A percentile compares a stretch with the other conserved stretches of the same genome.
Conservation (phyloP, 2,113 vertebrate genomes). For the Salvelinus fontinalis region DNA sequence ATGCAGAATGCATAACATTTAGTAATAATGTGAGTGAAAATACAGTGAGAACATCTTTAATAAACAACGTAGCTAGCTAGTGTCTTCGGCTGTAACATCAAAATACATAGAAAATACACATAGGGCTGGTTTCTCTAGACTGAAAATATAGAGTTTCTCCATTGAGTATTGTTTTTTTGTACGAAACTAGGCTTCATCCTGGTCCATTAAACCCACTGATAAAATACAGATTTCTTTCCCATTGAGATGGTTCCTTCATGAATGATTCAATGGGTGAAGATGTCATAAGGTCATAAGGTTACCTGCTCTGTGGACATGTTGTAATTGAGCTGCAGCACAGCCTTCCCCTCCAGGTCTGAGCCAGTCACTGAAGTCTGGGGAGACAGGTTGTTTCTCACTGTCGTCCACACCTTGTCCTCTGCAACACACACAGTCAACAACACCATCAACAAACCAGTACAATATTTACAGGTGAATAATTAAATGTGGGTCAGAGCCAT, state of each 20-base stretch:
- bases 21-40: neutral
- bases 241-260: neutral
- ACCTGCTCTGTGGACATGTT: constrained; percentile 86
- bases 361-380: constrained; percentile 78
- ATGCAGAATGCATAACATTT: neutral
- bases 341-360: constrained; percentile 69
- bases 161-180: too few relatives aligned
- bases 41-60: too few relatives aligned
- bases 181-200: too few relatives aligned
- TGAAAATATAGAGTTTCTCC: too few relatives aligned
- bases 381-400: constrained; percentile 84
- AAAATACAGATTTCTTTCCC: too few relatives aligned
- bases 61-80: too few relatives aligned
- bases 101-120: too few relatives aligned
- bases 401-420: constrained; percentile 95
- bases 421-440: constrained; percentile 23
- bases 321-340: constrained; percentile 84
- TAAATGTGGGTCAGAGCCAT: too few relatives aligned
- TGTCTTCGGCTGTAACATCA: too few relatives aligned
- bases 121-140: too few relatives aligned
- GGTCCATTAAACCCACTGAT: too few relatives aligned
- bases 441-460: constrained; percentile 10
- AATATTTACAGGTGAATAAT: neutral
- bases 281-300: neutral
- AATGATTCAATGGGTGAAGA: too few relatives aligned